These are phyloP conservation scores for Oryzias woworae DNA, from an alignment of 2,113 vertebrate genomes.

Conservation along the genomic window DNA sequence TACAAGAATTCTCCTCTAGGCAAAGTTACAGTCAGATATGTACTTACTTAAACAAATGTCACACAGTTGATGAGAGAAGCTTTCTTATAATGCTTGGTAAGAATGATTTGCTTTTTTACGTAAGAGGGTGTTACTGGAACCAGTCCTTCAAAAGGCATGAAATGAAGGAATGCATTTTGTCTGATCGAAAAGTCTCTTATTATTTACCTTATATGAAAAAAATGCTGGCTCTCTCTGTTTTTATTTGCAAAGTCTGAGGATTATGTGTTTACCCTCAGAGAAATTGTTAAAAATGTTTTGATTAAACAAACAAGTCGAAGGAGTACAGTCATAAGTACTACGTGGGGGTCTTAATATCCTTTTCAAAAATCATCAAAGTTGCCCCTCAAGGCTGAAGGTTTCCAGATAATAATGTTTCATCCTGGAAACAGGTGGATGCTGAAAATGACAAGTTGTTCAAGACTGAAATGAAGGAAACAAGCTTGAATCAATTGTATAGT, in stretches of 20 bases:
- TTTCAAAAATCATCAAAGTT: conserved; percentile 6
- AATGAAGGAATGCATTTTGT: background rate
- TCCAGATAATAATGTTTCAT: conserved; percentile 14
- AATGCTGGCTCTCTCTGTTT: too few relatives aligned
- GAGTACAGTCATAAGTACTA: background rate
- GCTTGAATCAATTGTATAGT: too few relatives aligned
- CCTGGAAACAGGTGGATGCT: background rate
- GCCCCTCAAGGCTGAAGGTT: conserved; percentile 18
- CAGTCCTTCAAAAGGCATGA: background rate
- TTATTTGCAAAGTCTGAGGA: background rate
- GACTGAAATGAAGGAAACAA: background rate
- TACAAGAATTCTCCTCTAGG: background rate
- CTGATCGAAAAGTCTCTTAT: background rate
- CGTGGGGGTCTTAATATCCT: conserved; percentile 42
- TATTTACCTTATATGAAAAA: background rate
- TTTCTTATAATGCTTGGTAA: background rate
- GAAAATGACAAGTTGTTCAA: background rate
- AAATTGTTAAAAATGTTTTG: background rate
- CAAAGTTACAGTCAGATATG: background rate
- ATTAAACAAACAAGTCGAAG: background rate
- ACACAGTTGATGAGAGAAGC: too few relatives aligned
- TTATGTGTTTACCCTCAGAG: background rate
- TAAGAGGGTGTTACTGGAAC: background rate
- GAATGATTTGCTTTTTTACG: background rate
- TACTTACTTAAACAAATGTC: too few relatives aligned